phyloP scores from a whole-genome alignment of 92 coral and sea anemone species.

The Epizoanthus illoricatus region DNA sequence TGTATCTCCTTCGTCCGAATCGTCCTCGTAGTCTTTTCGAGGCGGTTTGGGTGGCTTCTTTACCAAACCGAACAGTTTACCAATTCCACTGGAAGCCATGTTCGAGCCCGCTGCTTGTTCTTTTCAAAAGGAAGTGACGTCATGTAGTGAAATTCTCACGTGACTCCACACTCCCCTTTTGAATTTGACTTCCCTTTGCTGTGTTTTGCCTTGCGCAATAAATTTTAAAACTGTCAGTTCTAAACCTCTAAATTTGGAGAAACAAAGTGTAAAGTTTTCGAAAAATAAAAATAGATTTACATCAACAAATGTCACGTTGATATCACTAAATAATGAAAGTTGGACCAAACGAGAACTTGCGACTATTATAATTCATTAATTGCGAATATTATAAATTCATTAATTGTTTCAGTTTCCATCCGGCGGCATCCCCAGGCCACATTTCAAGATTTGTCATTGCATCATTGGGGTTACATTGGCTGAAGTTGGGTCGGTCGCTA shows the following conservation, averaged over 20 bases:
- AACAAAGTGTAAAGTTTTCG: neutral
- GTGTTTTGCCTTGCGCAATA: slow-evolving; percentile 5
- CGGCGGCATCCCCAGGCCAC: too few species aligned
- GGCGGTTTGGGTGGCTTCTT: slow-evolving; percentile 77
- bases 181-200: neutral
- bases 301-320: neutral
- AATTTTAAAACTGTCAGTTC: neutral
- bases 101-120: slow-evolving; percentile 52
- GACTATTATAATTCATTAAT: too few species aligned
- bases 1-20: slow-evolving; percentile 49
- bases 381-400: too few species aligned
- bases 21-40: slow-evolving; percentile 70
- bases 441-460: too few species aligned
- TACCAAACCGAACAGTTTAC: slow-evolving; percentile 73
- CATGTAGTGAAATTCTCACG: slow-evolving; percentile 35
- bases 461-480: too few species aligned
- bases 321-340: slow-evolving; percentile 6
- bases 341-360: too few species aligned
- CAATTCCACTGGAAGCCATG: slow-evolving; percentile 50
- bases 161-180: slow-evolving; percentile 38
- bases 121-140: slow-evolving; percentile 67
- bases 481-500: too few species aligned
- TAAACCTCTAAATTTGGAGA: slow-evolving; percentile 36
- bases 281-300: slow-evolving; percentile 7
- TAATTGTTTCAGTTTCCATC: too few species aligned